Percentiles rank a stretch among this genome's conserved stretches.
These are phyloP conservation scores for Lottia gigantea DNA, from an alignment of 2,888 invertebrate genomes.

Conservation along the genomic window DNA sequence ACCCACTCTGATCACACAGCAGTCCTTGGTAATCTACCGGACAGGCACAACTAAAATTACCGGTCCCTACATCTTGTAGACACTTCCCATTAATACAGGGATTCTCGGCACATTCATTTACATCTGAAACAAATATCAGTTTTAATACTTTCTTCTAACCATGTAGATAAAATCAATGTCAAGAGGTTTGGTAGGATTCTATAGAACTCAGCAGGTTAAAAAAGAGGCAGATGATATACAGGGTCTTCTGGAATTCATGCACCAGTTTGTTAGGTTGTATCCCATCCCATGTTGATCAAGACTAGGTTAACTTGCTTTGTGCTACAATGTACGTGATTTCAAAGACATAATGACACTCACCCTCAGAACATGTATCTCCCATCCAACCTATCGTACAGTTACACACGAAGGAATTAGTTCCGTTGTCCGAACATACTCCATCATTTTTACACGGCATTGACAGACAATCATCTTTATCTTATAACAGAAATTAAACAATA, in stretches of 20 bases:
- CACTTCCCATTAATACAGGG: slow-evolving; percentile 8
- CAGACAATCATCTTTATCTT: slow-evolving; percentile 12
- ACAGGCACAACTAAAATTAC: slow-evolving; percentile 14
- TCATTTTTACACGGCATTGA: slow-evolving; percentile 5
- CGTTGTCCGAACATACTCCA: slow-evolving; percentile 13
- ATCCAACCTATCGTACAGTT: slow-evolving; percentile 15
- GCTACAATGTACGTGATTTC: too few relatives aligned
- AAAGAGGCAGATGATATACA: too few relatives aligned
- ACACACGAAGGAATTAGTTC: slow-evolving; percentile 8
- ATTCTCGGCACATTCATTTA: neutral
- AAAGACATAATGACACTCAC: too few relatives aligned
- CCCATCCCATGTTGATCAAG: too few relatives aligned
- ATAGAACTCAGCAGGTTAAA: too few relatives aligned
- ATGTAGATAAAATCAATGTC: too few relatives aligned
- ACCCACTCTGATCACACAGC: neutral
- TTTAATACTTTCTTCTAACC: too few relatives aligned
- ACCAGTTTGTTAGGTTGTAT: too few relatives aligned
- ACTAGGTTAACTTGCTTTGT: too few relatives aligned
- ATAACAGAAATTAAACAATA: neutral
- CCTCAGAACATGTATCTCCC: neutral
- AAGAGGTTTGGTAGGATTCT: too few relatives aligned
- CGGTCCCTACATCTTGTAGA: neutral
- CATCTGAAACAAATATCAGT: slow-evolving; percentile 1
- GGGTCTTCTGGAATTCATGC: too few relatives aligned
- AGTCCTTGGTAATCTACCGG: neutral